Percentiles rank a stretch among this genome's conserved stretches.
These are phyloP conservation scores for Anastrepha obliqua DNA, from an alignment of 1,140 invertebrate species.

Conservation along the genomic window DNA sequence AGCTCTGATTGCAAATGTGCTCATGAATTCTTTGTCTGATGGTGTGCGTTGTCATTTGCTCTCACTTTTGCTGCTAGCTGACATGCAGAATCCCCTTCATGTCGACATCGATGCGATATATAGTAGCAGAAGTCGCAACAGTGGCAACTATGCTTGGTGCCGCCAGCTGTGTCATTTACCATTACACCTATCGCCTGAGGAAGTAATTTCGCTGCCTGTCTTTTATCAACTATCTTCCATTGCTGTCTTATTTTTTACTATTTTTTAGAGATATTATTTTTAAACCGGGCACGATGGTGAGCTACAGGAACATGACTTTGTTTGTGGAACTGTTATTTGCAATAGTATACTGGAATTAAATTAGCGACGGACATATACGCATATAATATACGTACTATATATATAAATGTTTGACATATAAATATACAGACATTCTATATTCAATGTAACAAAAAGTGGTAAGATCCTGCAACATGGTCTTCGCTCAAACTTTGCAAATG, in stretches of 20 bases:
- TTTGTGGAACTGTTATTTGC: too few species aligned
- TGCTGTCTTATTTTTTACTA: background rate
- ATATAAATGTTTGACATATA: too few species aligned
- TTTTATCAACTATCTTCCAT: constrained; percentile 25
- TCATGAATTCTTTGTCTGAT: background rate
- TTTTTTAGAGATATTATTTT: too few species aligned
- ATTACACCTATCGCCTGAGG: background rate
- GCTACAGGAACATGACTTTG: too few species aligned
- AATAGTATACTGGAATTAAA: too few species aligned
- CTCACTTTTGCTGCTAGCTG: background rate
- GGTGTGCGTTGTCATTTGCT: background rate
- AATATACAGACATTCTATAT: too few species aligned
- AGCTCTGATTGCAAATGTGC: background rate
- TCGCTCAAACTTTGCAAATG: too few species aligned
- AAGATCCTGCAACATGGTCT: too few species aligned
- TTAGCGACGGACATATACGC: too few species aligned
- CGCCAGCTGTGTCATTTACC: background rate
- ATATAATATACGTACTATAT: too few species aligned
- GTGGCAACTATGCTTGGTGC: background rate
- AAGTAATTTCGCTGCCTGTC: background rate
- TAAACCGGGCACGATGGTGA: too few species aligned
- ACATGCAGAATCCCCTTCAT: background rate
- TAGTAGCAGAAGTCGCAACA: background rate
- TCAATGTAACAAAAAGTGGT: too few species aligned
- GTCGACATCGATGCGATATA: background rate